Evolutionary conservation across 1,140 invertebrate genomes (phyloP), one percentile per base, ranked within the genome.

Genomic region (Archivesica marissinica): DNA sequence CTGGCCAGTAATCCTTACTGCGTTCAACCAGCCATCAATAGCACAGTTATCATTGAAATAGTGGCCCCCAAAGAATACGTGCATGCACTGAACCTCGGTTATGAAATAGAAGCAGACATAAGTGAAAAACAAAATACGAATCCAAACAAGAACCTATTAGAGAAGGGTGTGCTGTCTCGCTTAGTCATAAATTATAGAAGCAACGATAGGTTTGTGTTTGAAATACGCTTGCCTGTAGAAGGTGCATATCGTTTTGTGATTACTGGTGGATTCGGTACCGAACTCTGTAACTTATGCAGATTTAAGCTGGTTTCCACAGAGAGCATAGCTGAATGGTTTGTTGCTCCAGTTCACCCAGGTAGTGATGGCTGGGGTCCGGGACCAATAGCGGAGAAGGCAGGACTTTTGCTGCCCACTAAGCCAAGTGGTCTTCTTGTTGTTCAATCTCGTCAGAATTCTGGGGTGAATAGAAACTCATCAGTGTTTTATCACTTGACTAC

Each of bases 191-290:
- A 70, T 20, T 83, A 83, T 41, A 35, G 80, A 35, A 83, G 80
- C 38, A 83, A 83, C 44, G 80, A 83, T 33, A 47, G 47, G 17
- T 75, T 83, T 64, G 41, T 75, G 17, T 83, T 75, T 50, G 80
- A 83, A 38, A 75, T 75, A 0, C 33, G 80, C 11, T 44, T 83
- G 0, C 80, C 80, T 3, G 6, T 44, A 15, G 28, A 70, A 39
- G 80, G 80, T n/a, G 47, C 25, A 17, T 83, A 75, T 33, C 38
- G 17, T 17, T 72, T 83, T 44, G 56, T 56, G 6, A 28, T 83
- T n/a, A 61, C n/a, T 13, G 68, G 80, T 1, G 80, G 80, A 47
- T 83, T 83, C 35, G 39, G 50, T 0, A 50, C 38, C n/a, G 68
- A 83, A 30, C 68, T 83, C 0, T 61, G 38, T n/a, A 83, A 59